Conservation (phyloP, 30 jellyfish, hydroid and myxozoan species). For the Pelagia noctiluca region DNA sequence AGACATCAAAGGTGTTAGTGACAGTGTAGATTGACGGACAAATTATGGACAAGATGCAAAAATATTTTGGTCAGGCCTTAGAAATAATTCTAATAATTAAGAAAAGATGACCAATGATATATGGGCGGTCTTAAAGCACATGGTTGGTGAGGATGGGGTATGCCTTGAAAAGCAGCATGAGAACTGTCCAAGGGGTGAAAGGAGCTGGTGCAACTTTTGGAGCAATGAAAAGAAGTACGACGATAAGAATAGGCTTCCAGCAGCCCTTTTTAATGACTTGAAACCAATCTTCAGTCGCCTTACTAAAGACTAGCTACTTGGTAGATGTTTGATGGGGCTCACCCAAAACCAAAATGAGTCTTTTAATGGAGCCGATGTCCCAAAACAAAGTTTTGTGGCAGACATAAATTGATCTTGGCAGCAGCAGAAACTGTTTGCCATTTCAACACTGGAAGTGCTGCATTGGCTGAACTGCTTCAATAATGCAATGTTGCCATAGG, state of each 20-base stretch:
- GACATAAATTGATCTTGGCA: too few species aligned
- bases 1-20: too few species aligned
- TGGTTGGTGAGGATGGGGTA: constrained; percentile 34
- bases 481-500: too few species aligned
- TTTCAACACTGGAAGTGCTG: too few species aligned
- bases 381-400: constrained; percentile 14
- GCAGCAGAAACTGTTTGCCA: too few species aligned
- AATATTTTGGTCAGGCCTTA: constrained; percentile 61
- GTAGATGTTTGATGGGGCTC: constrained; percentile 33
- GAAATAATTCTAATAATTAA: constrained; percentile 33
- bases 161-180: constrained; percentile 50
- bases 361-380: constrained; percentile 3
- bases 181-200: constrained; percentile 45
- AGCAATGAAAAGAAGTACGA: constrained; percentile 7
- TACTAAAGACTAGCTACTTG: not conserved
- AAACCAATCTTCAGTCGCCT: too few species aligned
- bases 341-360: constrained; percentile 43
- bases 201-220: constrained; percentile 68
- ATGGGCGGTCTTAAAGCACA: constrained; percentile 59
- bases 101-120: constrained; percentile 36
- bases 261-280: constrained; percentile 2
- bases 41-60: constrained; percentile 50
- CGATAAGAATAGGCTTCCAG: constrained; percentile 6
- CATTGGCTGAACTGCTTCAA: too few species aligned
- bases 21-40: constrained; percentile 61